phyloP scores from a whole-genome alignment of 2,113 vertebrate species.

The Numenius arquata region DNA sequence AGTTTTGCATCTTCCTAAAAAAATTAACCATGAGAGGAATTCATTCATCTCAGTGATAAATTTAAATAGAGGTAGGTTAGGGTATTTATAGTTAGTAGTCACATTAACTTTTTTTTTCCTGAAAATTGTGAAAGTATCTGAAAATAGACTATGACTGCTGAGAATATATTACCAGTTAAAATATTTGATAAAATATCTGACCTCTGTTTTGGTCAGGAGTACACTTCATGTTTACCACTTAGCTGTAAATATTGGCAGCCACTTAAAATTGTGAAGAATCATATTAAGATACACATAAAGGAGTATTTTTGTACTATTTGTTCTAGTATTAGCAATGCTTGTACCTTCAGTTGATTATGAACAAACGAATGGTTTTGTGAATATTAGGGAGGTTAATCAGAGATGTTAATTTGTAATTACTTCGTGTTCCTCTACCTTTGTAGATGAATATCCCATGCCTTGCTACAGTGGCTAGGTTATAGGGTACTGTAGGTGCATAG shows the following conservation, averaged over 20 bases:
- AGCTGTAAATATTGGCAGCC: not conserved
- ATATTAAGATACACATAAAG: not conserved
- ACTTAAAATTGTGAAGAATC: not conserved
- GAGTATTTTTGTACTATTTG: not conserved
- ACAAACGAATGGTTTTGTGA: not conserved
- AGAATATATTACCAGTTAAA: not conserved
- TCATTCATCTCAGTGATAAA: not conserved
- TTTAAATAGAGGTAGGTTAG: not conserved
- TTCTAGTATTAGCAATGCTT: not conserved
- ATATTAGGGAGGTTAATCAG: not conserved
- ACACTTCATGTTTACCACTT: not conserved
- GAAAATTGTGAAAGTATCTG: not conserved
- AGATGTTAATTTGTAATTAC: not conserved
- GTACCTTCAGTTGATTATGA: not conserved
- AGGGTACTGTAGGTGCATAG: not conserved
- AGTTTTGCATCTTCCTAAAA: not conserved
- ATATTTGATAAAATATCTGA: not conserved
- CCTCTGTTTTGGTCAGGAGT: not conserved
- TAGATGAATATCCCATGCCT: not conserved
- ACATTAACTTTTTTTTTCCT: not conserved
- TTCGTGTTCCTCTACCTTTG: not conserved
- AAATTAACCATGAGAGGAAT: not conserved
- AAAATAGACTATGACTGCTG: not conserved
- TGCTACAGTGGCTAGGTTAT: not conserved
- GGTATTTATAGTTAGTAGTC: not conserved